phyloP scores from a whole-genome alignment of 2,797 vertebrate species.

The Dicrostonyx torquatus region DNA sequence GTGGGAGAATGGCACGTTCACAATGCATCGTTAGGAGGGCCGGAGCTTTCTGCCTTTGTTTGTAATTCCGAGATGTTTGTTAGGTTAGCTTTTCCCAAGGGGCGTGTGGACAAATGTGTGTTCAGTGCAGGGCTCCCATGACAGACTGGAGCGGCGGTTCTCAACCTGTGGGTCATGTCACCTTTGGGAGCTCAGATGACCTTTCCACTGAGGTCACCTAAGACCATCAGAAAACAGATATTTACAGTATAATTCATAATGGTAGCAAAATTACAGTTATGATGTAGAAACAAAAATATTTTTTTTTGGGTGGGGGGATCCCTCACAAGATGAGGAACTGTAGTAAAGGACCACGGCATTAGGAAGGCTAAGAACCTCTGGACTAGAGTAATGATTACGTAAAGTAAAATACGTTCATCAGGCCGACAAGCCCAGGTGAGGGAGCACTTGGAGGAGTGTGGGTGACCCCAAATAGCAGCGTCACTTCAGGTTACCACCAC shows the following conservation, averaged over 20 bases:
- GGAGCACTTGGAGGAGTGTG: not conserved
- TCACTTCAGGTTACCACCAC: not conserved
- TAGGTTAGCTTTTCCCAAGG: not conserved
- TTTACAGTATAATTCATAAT: not conserved
- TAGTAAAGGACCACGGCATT: not conserved
- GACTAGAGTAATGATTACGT: not conserved
- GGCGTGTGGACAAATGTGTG: not conserved
- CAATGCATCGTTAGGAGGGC: not conserved
- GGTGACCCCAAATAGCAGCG: too few relatives aligned
- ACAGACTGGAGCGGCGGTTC: too few relatives aligned
- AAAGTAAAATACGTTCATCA: not conserved
- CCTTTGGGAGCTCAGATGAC: not conserved
- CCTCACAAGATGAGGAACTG: not conserved
- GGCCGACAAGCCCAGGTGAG: not conserved
- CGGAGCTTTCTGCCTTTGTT: not conserved
- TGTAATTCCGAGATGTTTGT: not conserved
- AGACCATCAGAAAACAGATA: not conserved
- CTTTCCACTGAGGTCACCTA: not conserved
- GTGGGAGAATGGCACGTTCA: not conserved
- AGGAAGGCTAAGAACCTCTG: not conserved
- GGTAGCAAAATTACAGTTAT: not conserved
- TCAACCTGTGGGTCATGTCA: not conserved
- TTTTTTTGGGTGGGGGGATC: not conserved
- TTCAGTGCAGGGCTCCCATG: not conserved
- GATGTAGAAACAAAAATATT: not conserved